Base-by-base conservation (phyloP, 2,888 invertebrate species). In the Lomographa bimaculata region DNA sequence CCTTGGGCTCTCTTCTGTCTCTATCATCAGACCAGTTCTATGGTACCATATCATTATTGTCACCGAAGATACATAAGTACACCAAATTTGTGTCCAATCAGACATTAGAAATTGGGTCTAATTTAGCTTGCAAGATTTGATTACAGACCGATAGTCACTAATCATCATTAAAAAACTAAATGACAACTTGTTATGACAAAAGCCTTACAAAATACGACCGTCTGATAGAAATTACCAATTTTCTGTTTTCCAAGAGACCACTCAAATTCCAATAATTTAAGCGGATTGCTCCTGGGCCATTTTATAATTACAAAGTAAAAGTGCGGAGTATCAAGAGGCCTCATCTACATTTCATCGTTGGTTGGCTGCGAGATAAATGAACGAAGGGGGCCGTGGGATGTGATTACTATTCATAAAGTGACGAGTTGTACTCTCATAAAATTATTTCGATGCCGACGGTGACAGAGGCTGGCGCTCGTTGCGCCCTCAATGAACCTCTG, bases 341-440 rank as follows among this genome's bases (percentile, higher is more conserved):
- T 79, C 74, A 76, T 79, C 75, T 77, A 74, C 76, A 80, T 80
- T 79, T 79, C 72, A 76, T 67, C 74, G 75, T 63, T 64, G 67
- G 72, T 60, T 63, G 70, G 63, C 61, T 54, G 61, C 50, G 61
- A 72, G 67, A 71, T 74, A 75, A 79, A 79, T 78, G 72, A 74
- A 70, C 65, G 64, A 57, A 58, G 64, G 71, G 60, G 63, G 64
- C 54, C 7, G 37, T n/a, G 66, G 57, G 64, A 68, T 74, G 72
- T 79, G 74, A 79, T 81, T 80, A 80, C 72, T 79, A 78, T 79
- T 73, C 75, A 79, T 79, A 75, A 80, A 79, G 74, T 71, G 71
- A 64, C 53, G 66, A 67, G 68, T 64, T 64, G 57, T 58, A 58
- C 43, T 52, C 60, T 67, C 67, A 70, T 71, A 68, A 75, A 76